Evolutionary conservation across 1,140 invertebrate species (phyloP).

Genomic region (Drosophila equinoxialis): DNA sequence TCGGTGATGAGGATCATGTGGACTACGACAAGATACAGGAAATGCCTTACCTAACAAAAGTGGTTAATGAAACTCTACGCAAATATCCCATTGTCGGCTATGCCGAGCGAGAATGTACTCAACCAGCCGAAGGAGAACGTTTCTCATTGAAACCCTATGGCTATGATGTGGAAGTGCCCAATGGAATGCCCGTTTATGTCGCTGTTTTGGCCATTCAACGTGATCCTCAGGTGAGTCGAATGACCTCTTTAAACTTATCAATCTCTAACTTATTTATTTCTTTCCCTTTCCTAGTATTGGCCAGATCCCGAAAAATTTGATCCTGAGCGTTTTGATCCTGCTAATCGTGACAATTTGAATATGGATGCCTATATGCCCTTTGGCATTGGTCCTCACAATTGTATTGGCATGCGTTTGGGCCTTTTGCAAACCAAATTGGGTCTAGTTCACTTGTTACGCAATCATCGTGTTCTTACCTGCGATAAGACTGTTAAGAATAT

Average conservation of each 20-base stretch:
- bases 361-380: slow-evolving; percentile 86
- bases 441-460: slow-evolving; percentile 62
- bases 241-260: background rate
- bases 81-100: slow-evolving; percentile 66
- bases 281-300: slow-evolving; percentile 84
- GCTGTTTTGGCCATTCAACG: slow-evolving; percentile 62
- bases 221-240: slow-evolving; percentile 46
- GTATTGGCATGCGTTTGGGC: slow-evolving; percentile 86
- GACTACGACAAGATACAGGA: slow-evolving; percentile 86
- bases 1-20: slow-evolving; percentile 83
- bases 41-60: slow-evolving; percentile 86
- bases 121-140: slow-evolving; percentile 49
- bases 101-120: slow-evolving; percentile 61
- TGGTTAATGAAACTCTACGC: slow-evolving; percentile 83
- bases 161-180: slow-evolving; percentile 51
- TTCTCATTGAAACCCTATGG: slow-evolving; percentile 56
- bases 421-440: slow-evolving; percentile 68
- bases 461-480: slow-evolving; percentile 54
- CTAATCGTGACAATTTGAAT: slow-evolving; percentile 84
- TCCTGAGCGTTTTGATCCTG: slow-evolving; percentile 86
- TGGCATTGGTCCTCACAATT: slow-evolving; percentile 90
- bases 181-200: slow-evolving; percentile 60
- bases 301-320: slow-evolving; percentile 87
- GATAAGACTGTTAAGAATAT: slow-evolving; percentile 46
- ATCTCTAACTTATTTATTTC: background rate